Conservation (phyloP, 2,113 vertebrate genomes). For the Pycnonotus jocosus region DNA sequence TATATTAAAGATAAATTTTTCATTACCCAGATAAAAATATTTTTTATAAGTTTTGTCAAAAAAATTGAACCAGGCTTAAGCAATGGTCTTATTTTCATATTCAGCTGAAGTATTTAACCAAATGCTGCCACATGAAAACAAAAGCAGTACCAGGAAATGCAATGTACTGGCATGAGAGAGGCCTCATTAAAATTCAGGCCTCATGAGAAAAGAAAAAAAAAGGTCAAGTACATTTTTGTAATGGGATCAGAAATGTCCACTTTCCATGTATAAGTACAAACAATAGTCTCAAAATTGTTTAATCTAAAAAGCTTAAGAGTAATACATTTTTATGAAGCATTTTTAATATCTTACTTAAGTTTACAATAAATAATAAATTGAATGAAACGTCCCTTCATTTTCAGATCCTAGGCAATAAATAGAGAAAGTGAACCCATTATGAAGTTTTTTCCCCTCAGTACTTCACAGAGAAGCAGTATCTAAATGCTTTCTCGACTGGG, state of each 20-base stretch:
- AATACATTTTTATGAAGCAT: not conserved
- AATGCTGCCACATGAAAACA: not conserved
- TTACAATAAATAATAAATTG: not conserved
- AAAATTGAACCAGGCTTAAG: not conserved
- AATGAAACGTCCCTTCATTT: not conserved
- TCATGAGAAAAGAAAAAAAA: not conserved
- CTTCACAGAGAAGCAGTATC: not conserved
- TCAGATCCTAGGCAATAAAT: not conserved
- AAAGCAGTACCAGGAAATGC: not conserved
- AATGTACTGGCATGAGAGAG: not conserved
- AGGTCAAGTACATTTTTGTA: not conserved
- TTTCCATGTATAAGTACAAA: not conserved
- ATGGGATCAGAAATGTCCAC: not conserved
- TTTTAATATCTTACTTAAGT: not conserved
- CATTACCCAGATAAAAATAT: not conserved
- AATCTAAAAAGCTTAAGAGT: not conserved
- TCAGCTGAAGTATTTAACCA: not conserved
- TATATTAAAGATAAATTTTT: not conserved
- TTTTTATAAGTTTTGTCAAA: not conserved
- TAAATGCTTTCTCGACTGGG: not conserved
- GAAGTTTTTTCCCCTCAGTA: not conserved
- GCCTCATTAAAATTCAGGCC: slow-evolving; percentile 7
- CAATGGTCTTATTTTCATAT: not conserved
- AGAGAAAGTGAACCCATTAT: not conserved
- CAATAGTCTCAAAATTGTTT: not conserved